These are phyloP conservation scores for Chironomus tepperi DNA, from an alignment of 1,140 invertebrate species.

Conservation along the genomic window DNA sequence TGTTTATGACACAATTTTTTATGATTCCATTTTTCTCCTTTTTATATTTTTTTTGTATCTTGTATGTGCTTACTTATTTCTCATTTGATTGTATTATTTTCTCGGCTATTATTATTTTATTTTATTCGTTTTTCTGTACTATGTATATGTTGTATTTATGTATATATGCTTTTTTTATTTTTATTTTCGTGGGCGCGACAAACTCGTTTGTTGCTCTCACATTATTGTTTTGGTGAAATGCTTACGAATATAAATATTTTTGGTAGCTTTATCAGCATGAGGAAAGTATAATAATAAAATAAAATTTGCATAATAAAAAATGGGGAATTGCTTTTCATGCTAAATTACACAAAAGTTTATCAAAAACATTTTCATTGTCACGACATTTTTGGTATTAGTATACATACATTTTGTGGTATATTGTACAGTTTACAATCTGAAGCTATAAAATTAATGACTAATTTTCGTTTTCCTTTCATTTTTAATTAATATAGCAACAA, in stretches of 20 bases:
- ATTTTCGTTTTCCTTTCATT: slow-evolving; percentile 23
- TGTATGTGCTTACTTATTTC: no score
- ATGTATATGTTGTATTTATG: no score
- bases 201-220: slow-evolving; percentile 2
- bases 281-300: background rate
- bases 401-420: no score
- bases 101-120: no score
- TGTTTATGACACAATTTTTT: slow-evolving; percentile 14
- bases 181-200: slow-evolving; percentile 1
- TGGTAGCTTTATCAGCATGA: slow-evolving; percentile 6
- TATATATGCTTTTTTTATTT: no score
- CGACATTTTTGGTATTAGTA: background rate
- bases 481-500: slow-evolving; percentile 42
- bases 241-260: background rate
- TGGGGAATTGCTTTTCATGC: slow-evolving; percentile 9
- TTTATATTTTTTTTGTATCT: background rate
- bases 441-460: no score
- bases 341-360: background rate
- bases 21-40: background rate
- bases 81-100: no score
- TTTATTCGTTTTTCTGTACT: no score
- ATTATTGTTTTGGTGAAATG: background rate
- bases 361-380: slow-evolving; percentile 21
- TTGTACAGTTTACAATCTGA: no score
- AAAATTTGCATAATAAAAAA: background rate